These are phyloP conservation scores for Leptinotarsa rubiginosa DNA, from an alignment of 2,888 invertebrate species.

Conservation along the genomic window DNA sequence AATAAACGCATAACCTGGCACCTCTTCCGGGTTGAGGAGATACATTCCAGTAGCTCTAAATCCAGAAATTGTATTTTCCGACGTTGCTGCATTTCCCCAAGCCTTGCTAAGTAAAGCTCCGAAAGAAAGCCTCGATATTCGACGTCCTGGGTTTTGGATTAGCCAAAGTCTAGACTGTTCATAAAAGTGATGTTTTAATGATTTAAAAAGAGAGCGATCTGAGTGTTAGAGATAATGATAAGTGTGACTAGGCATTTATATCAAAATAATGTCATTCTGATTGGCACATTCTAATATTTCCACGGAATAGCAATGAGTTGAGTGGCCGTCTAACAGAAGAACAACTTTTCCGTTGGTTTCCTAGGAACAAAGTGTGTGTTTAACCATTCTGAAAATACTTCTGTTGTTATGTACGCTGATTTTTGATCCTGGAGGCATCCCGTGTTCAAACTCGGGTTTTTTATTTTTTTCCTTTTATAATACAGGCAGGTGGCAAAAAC, in stretches of 20 bases:
- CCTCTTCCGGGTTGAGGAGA: neutral
- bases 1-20: neutral
- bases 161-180: neutral
- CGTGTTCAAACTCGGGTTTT: conserved; percentile 32
- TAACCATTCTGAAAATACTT: no score
- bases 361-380: neutral
- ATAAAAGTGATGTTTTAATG: conserved; percentile 14
- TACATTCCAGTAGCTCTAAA: conserved; percentile 7
- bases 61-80: conserved; percentile 15
- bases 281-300: conserved; percentile 20
- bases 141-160: neutral
- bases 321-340: conserved; percentile 15
- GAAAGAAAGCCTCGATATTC: neutral
- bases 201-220: conserved; percentile 16
- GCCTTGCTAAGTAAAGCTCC: neutral
- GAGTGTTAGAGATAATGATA: conserved; percentile 8
- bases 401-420: conserved; percentile 34
- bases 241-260: conserved; percentile 2
- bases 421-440: conserved; percentile 22
- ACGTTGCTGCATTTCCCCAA: neutral
- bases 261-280: conserved; percentile 14
- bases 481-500: conserved; percentile 34
- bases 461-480: conserved; percentile 46
- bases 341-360: conserved; percentile 1
- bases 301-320: conserved; percentile 22